Evolutionary conservation across 2,797 vertebrate genomes (phyloP).

Genomic region (Phrynocephalus vlangalii): DNA sequence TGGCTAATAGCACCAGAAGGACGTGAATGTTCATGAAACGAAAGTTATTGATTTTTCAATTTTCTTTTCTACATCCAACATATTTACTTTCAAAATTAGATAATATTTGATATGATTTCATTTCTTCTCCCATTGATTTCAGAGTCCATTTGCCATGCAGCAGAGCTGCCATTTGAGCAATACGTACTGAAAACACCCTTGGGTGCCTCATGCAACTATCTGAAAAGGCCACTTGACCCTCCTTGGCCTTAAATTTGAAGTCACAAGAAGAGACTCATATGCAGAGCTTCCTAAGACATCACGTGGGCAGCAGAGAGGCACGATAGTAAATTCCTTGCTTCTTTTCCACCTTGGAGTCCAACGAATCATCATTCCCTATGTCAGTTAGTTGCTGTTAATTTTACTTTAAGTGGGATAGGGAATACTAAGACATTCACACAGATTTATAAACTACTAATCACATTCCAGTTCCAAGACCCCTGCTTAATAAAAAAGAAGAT

Average conservation of each 20-base stretch:
- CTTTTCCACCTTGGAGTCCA: neutral
- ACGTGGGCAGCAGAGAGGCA: neutral
- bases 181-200: neutral
- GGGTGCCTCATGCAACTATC: neutral
- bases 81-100: neutral
- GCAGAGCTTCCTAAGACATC: neutral
- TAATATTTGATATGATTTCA: neutral
- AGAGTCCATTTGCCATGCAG: neutral
- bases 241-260: neutral
- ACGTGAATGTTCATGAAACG: neutral
- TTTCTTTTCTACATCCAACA: neutral
- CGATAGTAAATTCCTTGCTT: neutral
- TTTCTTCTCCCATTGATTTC: neutral
- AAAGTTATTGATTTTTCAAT: neutral
- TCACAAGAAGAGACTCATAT: neutral
- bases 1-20: neutral
- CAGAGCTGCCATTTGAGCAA: neutral
- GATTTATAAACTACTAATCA: slow-evolving; percentile 57
- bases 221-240: neutral
- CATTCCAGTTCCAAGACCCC: slow-evolving; percentile 34
- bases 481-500: slow-evolving; percentile 57
- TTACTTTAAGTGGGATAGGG: neutral
- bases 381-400: neutral
- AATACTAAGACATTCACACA: slow-evolving; percentile 23
- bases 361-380: neutral